Percentiles rank a stretch among this genome's conserved stretches.
These are phyloP conservation scores for Nesogale talazaci DNA, from an alignment of 2,113 vertebrate genomes.

Conservation along the genomic window DNA sequence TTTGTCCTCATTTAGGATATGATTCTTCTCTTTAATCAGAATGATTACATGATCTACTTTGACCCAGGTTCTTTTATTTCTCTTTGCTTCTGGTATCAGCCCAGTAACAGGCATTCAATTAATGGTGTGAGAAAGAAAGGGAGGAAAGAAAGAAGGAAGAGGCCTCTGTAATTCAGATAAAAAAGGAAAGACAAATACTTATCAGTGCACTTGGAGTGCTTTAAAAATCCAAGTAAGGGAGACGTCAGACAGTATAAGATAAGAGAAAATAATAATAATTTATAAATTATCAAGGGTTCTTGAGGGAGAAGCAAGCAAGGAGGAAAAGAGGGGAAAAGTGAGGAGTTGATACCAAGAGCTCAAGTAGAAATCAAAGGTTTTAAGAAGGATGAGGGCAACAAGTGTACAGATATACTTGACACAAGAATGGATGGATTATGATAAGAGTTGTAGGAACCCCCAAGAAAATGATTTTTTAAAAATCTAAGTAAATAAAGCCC, in stretches of 20 bases:
- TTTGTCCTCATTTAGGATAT: slow-evolving; percentile 32
- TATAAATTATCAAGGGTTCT: too few relatives aligned
- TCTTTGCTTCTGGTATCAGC: slow-evolving; percentile 9
- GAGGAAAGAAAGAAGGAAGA: neutral
- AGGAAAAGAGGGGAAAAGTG: too few relatives aligned
- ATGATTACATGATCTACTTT: slow-evolving; percentile 48
- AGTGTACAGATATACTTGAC: too few relatives aligned
- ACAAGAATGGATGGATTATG: too few relatives aligned
- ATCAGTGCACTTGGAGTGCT: neutral
- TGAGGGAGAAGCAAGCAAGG: too few relatives aligned
- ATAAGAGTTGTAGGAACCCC: too few relatives aligned
- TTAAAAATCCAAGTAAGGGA: slow-evolving; percentile 53
- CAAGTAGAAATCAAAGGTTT: too few relatives aligned
- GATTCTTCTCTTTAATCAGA: slow-evolving; percentile 46
- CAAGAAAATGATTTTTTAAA: too few relatives aligned
- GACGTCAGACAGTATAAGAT: too few relatives aligned
- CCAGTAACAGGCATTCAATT: slow-evolving; percentile 16
- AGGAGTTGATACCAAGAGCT: too few relatives aligned
- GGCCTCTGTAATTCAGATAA: neutral
- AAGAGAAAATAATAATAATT: too few relatives aligned
- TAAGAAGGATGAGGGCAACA: too few relatives aligned
- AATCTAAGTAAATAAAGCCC: slow-evolving; percentile 28
- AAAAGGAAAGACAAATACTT: neutral
- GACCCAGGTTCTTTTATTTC: neutral
- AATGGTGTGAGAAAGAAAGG: slow-evolving; percentile 26